A percentile compares a stretch with the other conserved stretches of the same genome.
phyloP scores from a whole-genome alignment of 2,888 invertebrate genomes.

The Trilocha varians region DNA sequence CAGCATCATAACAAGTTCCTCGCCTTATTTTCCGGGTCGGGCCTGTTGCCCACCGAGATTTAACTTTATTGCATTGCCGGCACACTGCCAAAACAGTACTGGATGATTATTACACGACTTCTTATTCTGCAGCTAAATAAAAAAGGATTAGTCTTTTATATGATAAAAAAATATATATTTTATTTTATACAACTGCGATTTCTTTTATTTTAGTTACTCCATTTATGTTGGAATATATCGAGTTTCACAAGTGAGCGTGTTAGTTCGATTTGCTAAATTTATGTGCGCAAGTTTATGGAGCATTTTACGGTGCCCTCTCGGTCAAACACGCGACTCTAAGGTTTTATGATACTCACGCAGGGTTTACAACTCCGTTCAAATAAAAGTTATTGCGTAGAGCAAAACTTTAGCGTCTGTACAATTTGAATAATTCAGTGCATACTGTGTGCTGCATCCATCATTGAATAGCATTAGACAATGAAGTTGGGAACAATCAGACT shows the following conservation, averaged over 20 bases:
- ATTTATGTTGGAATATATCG: conserved; percentile 4
- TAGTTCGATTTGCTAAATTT: conserved; percentile 55
- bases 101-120: conserved; percentile 43
- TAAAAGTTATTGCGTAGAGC: conserved; percentile 28
- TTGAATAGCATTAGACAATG: neutral
- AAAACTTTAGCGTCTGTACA: conserved; percentile 18
- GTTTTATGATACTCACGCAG: conserved; percentile 52
- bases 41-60: conserved; percentile 44
- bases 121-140: conserved; percentile 27
- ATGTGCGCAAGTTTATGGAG: conserved; percentile 56
- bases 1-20: conserved; percentile 30
- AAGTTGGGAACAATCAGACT: neutral
- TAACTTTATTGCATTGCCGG: conserved; percentile 49
- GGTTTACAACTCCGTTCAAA: conserved; percentile 48
- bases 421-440: conserved; percentile 7
- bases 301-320: conserved; percentile 61
- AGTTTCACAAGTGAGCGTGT: conserved; percentile 32
- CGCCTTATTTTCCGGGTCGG: conserved; percentile 33
- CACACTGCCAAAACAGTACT: conserved; percentile 44
- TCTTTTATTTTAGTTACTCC: conserved; percentile 1
- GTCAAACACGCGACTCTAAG: conserved; percentile 60
- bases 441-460: conserved; percentile 10
- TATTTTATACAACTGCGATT: conserved; percentile 16
- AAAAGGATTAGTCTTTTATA: neutral
- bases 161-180: conserved; percentile 11